Evolutionary conservation across 2,113 vertebrate genomes (phyloP), one percentile per base, ranked within the genome.

Genomic region (Scopus umbretta): DNA sequence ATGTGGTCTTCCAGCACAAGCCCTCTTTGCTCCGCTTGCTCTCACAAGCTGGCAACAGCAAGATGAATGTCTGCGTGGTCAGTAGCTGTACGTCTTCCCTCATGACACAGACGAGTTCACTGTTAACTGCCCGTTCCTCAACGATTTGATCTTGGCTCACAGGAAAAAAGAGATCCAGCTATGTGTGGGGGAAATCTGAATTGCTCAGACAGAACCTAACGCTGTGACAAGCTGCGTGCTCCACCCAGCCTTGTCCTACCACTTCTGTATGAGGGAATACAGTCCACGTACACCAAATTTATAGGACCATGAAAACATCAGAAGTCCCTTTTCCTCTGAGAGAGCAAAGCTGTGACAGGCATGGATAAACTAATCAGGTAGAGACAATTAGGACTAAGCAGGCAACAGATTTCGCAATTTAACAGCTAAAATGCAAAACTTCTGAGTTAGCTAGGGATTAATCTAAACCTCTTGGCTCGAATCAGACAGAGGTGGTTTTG

Each of bases 151-250:
- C 65, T 72, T 38, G 36, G 23, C 40, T 61, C 42, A 50, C 27
- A 62, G 61, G 22, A 38, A 61, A 61, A 61, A 55, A 22, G 25
- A 92, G 30, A 79, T 17, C n/a, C n/a, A 67, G n/a, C 61, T 42
- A 36, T 2, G 6, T 5, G 26, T n/a, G 38, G 2, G n/a, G 42
- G 26, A 73, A 59, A 62, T 8, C 42, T 11, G 18, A 58, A 42
- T 22, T 13, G 27, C 53, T 67, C 27, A 16, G 67, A 36, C 25
- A 79, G 45, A 83, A 36, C 2, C 0, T 8, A 65, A 18, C 29
- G 6, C 19, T 11, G 30, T 0, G 3, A 53, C 13, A 71, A 40
- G 11, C 32, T 2, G 1, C 17, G 25, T 40, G 19, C 34, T n/a
- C 38, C 75, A 45, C 15, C 36, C 43, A 66, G 73, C n/a, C 61